A percentile compares a stretch with the other conserved stretches of the same genome.
phyloP scores from a whole-genome alignment of 2,888 invertebrate species.

The Mythimna ferrago region DNA sequence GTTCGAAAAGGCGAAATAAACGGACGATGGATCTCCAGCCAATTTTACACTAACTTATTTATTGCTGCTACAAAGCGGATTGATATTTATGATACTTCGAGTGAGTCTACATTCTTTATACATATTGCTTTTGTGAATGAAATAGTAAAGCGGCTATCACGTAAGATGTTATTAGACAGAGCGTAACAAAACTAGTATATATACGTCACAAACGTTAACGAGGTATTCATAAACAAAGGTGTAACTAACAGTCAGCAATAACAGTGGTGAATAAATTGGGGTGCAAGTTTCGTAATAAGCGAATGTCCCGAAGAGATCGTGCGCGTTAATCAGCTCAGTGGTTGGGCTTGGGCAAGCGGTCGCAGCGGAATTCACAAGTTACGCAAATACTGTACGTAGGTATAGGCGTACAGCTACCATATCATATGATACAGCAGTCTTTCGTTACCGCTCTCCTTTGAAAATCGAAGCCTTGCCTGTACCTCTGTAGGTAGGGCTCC shows the following conservation, averaged over 20 bases:
- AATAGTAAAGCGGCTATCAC: conserved; percentile 9
- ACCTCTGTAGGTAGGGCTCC: conserved; percentile 13
- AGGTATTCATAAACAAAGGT: conserved; percentile 36
- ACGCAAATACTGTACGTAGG: conserved; percentile 46
- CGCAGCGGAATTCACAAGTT: conserved; percentile 57
- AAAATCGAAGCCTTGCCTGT: conserved; percentile 37
- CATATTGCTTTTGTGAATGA: conserved; percentile 30
- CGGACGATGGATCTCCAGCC: conserved; percentile 35
- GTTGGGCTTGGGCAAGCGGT: conserved; percentile 56
- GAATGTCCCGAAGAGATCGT: conserved; percentile 49
- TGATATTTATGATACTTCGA: conserved; percentile 44
- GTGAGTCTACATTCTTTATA: conserved; percentile 13
- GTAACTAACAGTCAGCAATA: conserved; percentile 38
- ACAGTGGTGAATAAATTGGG: conserved; percentile 47
- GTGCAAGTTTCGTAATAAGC: conserved; percentile 52
- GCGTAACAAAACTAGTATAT: neutral
- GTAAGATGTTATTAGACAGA: neutral
- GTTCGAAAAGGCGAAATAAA: conserved; percentile 45
- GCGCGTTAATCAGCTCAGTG: conserved; percentile 50
- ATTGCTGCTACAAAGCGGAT: conserved; percentile 45
- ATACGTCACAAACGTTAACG: conserved; percentile 24
- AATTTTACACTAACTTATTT: conserved; percentile 54
- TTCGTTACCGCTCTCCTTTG: conserved; percentile 40
- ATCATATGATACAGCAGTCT: conserved; percentile 41
- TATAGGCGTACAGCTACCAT: conserved; percentile 1